Evolutionary conservation across 2,888 invertebrate genomes (phyloP).

Genomic region (Latrodectus hesperus): DNA sequence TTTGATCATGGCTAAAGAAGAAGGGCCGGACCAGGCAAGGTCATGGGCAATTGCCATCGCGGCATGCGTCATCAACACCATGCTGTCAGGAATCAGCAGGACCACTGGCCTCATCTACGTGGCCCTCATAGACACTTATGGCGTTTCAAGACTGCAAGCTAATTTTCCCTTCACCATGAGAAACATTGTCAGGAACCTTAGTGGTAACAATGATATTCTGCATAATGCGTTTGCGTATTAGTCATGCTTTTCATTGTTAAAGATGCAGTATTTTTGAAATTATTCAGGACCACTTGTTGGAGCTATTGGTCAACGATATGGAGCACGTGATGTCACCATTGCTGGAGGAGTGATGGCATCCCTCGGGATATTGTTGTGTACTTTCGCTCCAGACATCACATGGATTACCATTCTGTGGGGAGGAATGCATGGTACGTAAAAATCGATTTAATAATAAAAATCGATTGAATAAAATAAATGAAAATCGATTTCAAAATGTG

Average conservation of each 20-base stretch:
- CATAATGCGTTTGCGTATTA: no score
- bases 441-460: no score
- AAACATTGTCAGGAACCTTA: conserved; percentile 20
- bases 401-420: conserved; percentile 63
- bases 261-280: background rate
- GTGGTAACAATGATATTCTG: conserved; percentile 4
- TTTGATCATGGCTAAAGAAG: conserved; percentile 7
- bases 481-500: no score
- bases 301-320: conserved; percentile 61
- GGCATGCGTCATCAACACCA: conserved; percentile 36
- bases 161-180: conserved; percentile 36
- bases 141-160: conserved; percentile 23
- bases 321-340: conserved; percentile 37
- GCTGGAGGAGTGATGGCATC: conserved; percentile 33
- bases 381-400: conserved; percentile 42
- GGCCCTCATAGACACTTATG: conserved; percentile 39
- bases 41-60: conserved; percentile 48
- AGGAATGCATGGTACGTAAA: conserved; percentile 55
- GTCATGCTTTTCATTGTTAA: background rate
- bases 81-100: conserved; percentile 34
- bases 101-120: conserved; percentile 39
- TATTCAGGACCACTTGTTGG: conserved; percentile 52
- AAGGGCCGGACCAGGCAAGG: conserved; percentile 27
- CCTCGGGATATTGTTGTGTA: conserved; percentile 41
- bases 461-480: no score